These are phyloP conservation scores for Potamarius usumacintae DNA, from an alignment of 2,113 vertebrate species.

Conservation along the genomic window DNA sequence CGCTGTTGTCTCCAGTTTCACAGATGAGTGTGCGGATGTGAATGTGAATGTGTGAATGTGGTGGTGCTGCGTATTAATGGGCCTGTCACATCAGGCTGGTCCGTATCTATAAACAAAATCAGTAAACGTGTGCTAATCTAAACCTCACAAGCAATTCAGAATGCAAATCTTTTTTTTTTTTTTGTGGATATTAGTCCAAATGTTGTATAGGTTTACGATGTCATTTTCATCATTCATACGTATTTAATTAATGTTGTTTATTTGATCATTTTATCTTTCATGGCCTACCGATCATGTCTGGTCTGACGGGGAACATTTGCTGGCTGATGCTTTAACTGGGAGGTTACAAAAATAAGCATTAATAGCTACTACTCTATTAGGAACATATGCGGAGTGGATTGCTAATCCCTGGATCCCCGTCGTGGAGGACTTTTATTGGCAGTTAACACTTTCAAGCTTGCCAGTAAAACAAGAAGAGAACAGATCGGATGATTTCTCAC, in stretches of 20 bases:
- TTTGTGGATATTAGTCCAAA: background rate
- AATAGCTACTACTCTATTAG: conserved; percentile 47
- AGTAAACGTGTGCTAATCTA: background rate
- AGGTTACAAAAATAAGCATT: conserved; percentile 44
- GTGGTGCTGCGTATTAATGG: background rate
- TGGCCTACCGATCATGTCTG: conserved; percentile 24
- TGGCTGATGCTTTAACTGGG: conserved; percentile 11
- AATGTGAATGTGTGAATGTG: too few species aligned
- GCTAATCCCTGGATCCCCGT: conserved; percentile 43
- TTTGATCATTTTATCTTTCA: conserved; percentile 44
- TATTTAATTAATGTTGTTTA: conserved; percentile 41
- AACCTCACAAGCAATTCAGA: background rate
- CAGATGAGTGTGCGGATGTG: background rate
- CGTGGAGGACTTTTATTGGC: conserved; percentile 21
- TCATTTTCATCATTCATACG: background rate
- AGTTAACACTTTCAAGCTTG: conserved; percentile 35
- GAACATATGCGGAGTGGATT: conserved; percentile 50
- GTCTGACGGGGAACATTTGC: conserved; percentile 40
- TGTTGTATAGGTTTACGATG: background rate
- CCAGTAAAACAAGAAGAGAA: conserved; percentile 15
- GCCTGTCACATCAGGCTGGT: background rate
- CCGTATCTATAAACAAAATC: conserved; percentile 18
- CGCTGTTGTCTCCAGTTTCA: background rate
- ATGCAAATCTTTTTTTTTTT: too few species aligned
- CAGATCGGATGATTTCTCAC: conserved; percentile 36